These are phyloP conservation scores for Amazona vittata DNA, from an alignment of 2,113 vertebrate species.

Conservation along the genomic window DNA sequence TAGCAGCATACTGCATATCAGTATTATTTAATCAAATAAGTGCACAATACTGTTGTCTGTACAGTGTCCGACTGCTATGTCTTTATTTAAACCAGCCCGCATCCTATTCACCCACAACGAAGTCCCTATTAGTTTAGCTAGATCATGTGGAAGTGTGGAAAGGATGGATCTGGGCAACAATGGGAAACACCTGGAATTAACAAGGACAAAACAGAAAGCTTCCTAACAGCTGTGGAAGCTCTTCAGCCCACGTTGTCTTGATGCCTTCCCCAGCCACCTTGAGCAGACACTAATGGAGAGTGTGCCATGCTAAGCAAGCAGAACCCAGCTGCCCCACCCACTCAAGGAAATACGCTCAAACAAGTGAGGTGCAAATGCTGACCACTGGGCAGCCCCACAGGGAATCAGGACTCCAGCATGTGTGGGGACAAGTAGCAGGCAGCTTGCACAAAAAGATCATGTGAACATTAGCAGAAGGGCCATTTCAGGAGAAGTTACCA, in stretches of 20 bases:
- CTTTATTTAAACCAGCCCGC: not conserved
- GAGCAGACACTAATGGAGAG: no score
- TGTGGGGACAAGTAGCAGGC: not conserved
- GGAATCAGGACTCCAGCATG: not conserved
- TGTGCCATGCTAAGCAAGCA: accelerated
- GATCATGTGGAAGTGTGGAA: accelerated
- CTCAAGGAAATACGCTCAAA: not conserved
- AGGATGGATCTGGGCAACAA: accelerated
- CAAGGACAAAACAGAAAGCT: not conserved
- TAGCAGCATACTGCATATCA: not conserved
- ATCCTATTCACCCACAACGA: not conserved
- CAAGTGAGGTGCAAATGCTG: not conserved
- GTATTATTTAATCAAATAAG: accelerated
- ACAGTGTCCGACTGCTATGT: not conserved
- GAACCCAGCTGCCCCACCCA: not conserved
- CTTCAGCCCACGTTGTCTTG: not conserved
- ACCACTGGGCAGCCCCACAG: not conserved
- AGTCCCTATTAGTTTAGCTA: not conserved
- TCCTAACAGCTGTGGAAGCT: not conserved
- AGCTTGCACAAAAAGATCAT: not conserved
- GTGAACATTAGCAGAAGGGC: not conserved
- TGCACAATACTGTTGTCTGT: not conserved
- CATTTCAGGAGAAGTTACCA: not conserved
- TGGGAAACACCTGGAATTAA: not conserved
- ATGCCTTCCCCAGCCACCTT: not conserved